These are phyloP conservation scores for Pica pica DNA, from an alignment of 2,113 vertebrate species.

Conservation along the genomic window DNA sequence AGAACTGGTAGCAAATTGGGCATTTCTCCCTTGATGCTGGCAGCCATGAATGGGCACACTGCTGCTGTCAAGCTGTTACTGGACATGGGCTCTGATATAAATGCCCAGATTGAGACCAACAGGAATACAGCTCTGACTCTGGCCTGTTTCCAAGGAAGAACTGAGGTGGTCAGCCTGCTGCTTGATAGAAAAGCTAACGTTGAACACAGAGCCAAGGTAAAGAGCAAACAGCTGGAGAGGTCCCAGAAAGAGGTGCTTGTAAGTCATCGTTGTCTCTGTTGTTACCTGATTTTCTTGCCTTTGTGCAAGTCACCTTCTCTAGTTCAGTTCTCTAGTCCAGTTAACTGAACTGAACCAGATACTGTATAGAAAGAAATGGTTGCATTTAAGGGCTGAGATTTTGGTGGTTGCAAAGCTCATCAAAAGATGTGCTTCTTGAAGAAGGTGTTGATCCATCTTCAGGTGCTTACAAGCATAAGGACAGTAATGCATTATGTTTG, in stretches of 20 bases:
- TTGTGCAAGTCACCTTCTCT: not conserved
- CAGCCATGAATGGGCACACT: constrained; percentile 98
- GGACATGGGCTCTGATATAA: constrained; percentile 99
- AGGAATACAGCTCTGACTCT: constrained; percentile 96
- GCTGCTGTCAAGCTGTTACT: constrained; percentile 94
- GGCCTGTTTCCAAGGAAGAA: constrained; percentile 96
- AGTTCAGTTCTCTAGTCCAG: not conserved
- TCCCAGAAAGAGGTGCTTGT: not conserved
- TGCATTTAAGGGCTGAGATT: not conserved
- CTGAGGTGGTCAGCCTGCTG: constrained; percentile 95
- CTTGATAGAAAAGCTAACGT: constrained; percentile 97
- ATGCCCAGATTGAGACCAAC: constrained; percentile 98
- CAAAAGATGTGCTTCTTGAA: not conserved
- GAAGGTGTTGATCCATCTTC: not conserved
- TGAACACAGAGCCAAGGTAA: constrained; percentile 96
- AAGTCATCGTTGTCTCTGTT: accelerated
- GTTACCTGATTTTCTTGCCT: not conserved
- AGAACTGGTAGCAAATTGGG: constrained; percentile 99
- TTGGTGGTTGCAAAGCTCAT: not conserved
- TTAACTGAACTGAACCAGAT: not conserved
- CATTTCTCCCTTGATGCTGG: constrained; percentile 98
- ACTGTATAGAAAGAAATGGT: not conserved
- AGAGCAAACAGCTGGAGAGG: not conserved
- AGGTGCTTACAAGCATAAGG: not conserved
- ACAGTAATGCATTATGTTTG: not conserved